These are phyloP conservation scores for Sialis fuliginosa DNA, from an alignment of 2,888 invertebrate genomes.

Conservation along the genomic window DNA sequence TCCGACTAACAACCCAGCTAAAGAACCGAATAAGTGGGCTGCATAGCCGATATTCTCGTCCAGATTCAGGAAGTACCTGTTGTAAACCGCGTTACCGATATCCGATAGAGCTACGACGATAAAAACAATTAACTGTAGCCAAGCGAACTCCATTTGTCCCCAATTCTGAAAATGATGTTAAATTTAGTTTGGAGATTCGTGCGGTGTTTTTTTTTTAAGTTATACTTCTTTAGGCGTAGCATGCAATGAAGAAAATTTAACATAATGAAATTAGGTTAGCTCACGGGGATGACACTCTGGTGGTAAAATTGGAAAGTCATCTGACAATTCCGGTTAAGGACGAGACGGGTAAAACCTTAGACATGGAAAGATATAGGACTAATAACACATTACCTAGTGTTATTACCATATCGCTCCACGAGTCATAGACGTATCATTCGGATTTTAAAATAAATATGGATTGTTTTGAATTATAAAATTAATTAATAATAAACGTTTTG, in stretches of 20 bases:
- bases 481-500: too few species aligned
- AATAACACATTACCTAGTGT: too few species aligned
- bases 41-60: constrained; percentile 78
- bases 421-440: too few species aligned
- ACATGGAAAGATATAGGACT: too few species aligned
- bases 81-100: constrained; percentile 79
- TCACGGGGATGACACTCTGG: too few species aligned
- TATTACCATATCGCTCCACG: too few species aligned
- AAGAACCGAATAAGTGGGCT: constrained; percentile 82
- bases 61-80: constrained; percentile 48
- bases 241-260: neutral
- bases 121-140: constrained; percentile 69
- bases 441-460: too few species aligned
- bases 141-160: constrained; percentile 90
- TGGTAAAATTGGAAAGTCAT: too few species aligned
- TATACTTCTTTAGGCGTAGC: neutral
- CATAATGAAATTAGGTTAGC: too few species aligned
- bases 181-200: neutral
- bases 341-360: too few species aligned
- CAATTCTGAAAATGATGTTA: constrained; percentile 56
- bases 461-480: too few species aligned
- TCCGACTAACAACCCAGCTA: constrained; percentile 63
- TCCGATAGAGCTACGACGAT: constrained; percentile 66
- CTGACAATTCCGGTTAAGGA: too few species aligned
- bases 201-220: neutral